A percentile compares a stretch with the other conserved stretches of the same genome.
phyloP scores from a whole-genome alignment of 2,888 invertebrate species.

The Clunio marinus region DNA sequence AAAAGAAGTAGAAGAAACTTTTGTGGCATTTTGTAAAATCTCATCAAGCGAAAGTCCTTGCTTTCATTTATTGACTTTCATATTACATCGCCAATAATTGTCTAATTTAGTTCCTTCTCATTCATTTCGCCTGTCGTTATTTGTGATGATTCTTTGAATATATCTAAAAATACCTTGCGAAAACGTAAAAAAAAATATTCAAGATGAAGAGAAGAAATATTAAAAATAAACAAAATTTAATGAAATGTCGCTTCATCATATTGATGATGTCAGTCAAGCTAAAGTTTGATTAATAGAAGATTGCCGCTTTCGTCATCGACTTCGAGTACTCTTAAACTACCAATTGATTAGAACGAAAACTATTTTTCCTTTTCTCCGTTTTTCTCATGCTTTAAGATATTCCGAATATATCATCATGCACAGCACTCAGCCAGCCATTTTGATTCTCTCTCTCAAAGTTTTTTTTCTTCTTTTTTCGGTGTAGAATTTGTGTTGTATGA shows the following conservation, averaged over 20 bases:
- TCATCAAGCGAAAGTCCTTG: background rate
- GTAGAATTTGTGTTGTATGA: conserved; percentile 28
- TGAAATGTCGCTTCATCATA: conserved; percentile 7
- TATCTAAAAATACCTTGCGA: background rate
- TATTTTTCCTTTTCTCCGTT: too few species aligned
- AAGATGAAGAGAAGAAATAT: background rate
- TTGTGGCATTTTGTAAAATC: background rate
- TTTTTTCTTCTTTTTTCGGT: background rate
- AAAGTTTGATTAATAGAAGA: background rate
- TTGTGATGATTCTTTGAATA: conserved; percentile 9
- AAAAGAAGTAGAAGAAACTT: too few species aligned
- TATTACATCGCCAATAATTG: background rate
- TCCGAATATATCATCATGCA: conserved; percentile 10
- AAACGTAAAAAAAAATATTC: background rate
- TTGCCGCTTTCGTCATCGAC: background rate
- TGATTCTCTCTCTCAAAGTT: conserved; percentile 27
- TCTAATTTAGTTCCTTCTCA: conserved; percentile 10
- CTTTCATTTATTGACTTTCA: background rate
- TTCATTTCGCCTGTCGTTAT: background rate
- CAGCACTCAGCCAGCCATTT: conserved; percentile 24
- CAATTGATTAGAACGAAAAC: background rate
- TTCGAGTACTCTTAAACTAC: background rate
- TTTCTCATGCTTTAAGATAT: background rate
- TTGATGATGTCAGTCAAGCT: background rate
- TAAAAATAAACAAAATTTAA: conserved; percentile 10